Percentiles rank a stretch among this genome's conserved stretches.
phyloP scores from a whole-genome alignment of 2,113 vertebrate species.

The Malurus alboscapulatus region DNA sequence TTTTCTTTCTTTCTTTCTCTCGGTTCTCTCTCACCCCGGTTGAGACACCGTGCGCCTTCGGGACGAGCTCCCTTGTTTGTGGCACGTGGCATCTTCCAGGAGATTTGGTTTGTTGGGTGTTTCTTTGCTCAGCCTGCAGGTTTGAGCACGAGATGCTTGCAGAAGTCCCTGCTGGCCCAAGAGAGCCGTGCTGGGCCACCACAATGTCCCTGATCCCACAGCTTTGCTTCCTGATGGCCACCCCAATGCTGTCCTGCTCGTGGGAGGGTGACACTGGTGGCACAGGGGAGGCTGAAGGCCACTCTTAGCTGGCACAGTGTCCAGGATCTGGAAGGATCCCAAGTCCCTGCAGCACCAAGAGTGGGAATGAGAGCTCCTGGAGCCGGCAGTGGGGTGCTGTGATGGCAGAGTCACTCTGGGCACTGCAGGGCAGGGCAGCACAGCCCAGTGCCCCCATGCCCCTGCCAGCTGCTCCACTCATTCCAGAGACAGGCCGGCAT shows the following conservation, averaged over 20 bases:
- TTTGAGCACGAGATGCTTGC: neutral
- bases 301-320: accelerated
- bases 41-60: accelerated
- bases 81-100: neutral
- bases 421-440: neutral
- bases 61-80: neutral
- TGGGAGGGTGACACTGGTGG: accelerated
- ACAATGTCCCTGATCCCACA: accelerated
- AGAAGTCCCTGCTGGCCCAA: neutral
- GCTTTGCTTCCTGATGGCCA: neutral
- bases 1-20: neutral
- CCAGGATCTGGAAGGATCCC: neutral
- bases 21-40: neutral
- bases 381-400: accelerated
- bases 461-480: neutral
- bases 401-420: neutral
- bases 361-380: accelerated
- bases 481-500: neutral
- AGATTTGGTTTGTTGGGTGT: neutral
- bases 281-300: neutral
- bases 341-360: neutral
- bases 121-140: neutral
- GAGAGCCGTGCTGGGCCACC: neutral
- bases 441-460: neutral
- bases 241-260: accelerated